Conservation (phyloP, 2,797 vertebrate genomes). For the Eleutherodactylus coqui region DNA sequence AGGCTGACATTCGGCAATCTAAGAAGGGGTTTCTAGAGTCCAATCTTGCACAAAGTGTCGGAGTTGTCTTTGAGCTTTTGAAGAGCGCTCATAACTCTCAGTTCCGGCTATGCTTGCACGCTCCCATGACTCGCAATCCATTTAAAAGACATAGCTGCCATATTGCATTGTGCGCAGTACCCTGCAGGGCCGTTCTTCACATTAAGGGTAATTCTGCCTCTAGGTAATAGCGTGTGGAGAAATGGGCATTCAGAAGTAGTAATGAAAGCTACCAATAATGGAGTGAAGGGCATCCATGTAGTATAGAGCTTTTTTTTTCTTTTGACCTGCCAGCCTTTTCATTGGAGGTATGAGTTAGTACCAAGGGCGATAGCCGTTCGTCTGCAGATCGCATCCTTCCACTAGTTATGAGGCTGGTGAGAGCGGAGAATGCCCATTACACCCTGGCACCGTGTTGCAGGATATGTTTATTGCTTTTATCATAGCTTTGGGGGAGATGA, state of each 20-base stretch:
- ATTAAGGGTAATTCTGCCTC: constrained; percentile 49
- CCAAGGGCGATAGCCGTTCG: neutral
- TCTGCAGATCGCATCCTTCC: constrained; percentile 15
- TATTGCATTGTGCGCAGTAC: constrained; percentile 41
- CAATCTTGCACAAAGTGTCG: neutral
- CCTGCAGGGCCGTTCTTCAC: constrained; percentile 48
- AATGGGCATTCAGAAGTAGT: constrained; percentile 46
- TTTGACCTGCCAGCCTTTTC: constrained; percentile 29
- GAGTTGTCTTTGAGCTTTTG: neutral
- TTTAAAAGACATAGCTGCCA: constrained; percentile 35
- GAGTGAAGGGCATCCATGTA: constrained; percentile 19
- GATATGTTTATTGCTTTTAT: constrained; percentile 57
- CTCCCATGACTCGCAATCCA: constrained; percentile 20
- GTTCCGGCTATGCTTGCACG: constrained; percentile 21
- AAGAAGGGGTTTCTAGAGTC: too few relatives aligned
- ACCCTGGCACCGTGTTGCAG: constrained; percentile 35
- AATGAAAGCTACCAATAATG: constrained; percentile 50
- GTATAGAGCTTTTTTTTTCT: constrained; percentile 28
- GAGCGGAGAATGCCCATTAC: neutral
- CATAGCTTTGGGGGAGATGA: constrained; percentile 55
- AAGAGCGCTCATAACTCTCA: neutral
- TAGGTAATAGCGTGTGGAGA: constrained; percentile 43
- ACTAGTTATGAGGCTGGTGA: constrained; percentile 11
- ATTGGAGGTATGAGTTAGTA: constrained; percentile 18
- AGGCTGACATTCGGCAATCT: constrained; percentile 47